Percentiles rank a stretch among this genome's conserved stretches.
phyloP scores from a whole-genome alignment of 2,888 invertebrate species.

The Tanypteryx hageni region DNA sequence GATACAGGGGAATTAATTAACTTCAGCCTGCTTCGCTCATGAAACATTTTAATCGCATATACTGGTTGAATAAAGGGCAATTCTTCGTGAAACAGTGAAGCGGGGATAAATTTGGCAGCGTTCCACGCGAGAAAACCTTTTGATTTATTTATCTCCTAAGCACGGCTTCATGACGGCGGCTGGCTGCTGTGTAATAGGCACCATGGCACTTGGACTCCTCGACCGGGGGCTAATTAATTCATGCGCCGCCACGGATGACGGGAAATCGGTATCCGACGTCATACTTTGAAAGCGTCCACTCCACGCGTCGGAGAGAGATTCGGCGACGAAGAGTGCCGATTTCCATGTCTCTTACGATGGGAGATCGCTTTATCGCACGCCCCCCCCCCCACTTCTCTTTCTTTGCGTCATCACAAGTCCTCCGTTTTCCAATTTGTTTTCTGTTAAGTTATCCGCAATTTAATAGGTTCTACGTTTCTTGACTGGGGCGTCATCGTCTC shows the following conservation, averaged over 20 bases:
- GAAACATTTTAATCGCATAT: neutral
- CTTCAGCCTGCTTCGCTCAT: neutral
- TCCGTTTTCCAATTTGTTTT: neutral
- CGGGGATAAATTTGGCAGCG: neutral
- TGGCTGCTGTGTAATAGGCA: constrained; percentile 13
- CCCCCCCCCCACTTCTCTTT: neutral
- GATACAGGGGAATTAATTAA: neutral
- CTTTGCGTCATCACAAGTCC: neutral
- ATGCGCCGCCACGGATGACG: neutral
- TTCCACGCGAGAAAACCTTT: neutral
- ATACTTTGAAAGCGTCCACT: neutral
- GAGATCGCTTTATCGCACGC: neutral
- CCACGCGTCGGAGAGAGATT: neutral
- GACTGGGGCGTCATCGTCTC: neutral
- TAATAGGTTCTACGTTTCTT: too few relatives aligned
- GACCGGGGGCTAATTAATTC: constrained; percentile 26
- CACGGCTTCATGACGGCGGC: neutral
- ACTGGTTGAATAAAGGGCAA: neutral
- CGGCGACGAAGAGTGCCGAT: neutral
- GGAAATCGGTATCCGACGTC: neutral
- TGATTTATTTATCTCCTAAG: neutral
- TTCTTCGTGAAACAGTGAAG: neutral
- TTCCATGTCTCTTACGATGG: neutral
- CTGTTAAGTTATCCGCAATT: too few relatives aligned
- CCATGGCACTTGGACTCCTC: neutral